Conservation (phyloP, 92 coral and sea anemone genomes). For the Plumapathes pennacea region DNA sequence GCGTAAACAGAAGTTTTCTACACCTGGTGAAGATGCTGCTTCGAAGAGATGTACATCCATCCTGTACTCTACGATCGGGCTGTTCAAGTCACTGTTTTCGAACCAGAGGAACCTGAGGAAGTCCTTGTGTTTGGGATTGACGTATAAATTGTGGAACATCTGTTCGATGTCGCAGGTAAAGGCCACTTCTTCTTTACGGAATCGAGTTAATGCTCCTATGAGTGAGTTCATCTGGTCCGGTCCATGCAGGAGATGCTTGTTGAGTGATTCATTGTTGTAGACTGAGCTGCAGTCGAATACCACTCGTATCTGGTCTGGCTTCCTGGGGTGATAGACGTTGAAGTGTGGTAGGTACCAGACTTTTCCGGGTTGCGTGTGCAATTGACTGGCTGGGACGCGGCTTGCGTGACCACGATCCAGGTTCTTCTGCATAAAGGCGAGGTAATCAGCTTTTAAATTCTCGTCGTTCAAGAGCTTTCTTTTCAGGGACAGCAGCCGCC, state of each 20-base stretch:
- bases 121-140: not conserved
- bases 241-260: too few relatives aligned
- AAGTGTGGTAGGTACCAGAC: slow-evolving; percentile 22
- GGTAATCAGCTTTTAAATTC: slow-evolving; percentile 7
- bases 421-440: slow-evolving; percentile 23
- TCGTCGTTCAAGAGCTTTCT: slow-evolving; percentile 13
- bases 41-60: slow-evolving; percentile 31
- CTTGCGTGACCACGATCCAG: slow-evolving; percentile 28
- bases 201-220: too few relatives aligned
- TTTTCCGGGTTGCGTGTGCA: not conserved
- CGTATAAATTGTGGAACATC: slow-evolving; percentile 10
- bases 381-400: not conserved
- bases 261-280: too few relatives aligned
- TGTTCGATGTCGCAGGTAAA: slow-evolving; percentile 11
- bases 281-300: too few relatives aligned
- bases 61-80: too few relatives aligned
- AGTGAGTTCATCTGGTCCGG: too few relatives aligned
- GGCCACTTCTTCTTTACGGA: too few relatives aligned
- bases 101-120: not conserved
- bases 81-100: slow-evolving; percentile 2
- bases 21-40: slow-evolving; percentile 22
- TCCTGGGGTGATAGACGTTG: too few relatives aligned
- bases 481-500: slow-evolving; percentile 29
- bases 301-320: too few relatives aligned
- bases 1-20: too few relatives aligned